Base-by-base conservation (phyloP, 2,888 invertebrate species). In the Brachyptera risi region DNA sequence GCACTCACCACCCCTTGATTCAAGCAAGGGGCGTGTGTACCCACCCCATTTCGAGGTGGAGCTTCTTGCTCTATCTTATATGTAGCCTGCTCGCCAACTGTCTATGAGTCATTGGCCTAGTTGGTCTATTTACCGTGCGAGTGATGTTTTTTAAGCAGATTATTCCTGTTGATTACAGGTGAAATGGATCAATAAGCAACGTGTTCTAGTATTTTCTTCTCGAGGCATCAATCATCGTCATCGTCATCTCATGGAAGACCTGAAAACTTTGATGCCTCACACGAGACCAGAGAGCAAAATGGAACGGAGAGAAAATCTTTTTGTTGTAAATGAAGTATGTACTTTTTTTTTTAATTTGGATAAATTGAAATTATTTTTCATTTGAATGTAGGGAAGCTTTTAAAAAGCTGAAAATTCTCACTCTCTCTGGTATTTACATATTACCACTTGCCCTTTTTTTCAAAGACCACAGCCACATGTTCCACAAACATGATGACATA, bases 221-320 rank as follows among this genome's bases (percentile, higher is more conserved):
- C 83, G 99, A 67, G 98, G 99, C 19, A 94, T 97, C 56, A 90
- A 88, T 68, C 89, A 90, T 71, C 82, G 95, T 50, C 92, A 96
- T 72, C 84, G 99, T 1, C 98, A 98, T 78, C 78, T 99, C 19
- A 96, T 99, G 96, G 90, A 90, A 67, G 96, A 99, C 73, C 77
- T 99, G 1, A 89, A 90, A 71, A 87, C 85, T 59, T 73, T 97
- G 17, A 90, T 98, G 90, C 96, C 97, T 0, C 97, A 98, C 74
- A 90, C 95, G 68, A 91, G 93, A 71, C 78, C 90, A 11, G 97
- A 97, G 73, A 85, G 91, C 1, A 97, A 97, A 80, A 93, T 96
- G 90, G 96, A 96, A 73, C 83, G 92, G 51, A 87, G 90, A 65
- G 95, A 95, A 76, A 88, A 90, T 59, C 77, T 96, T 3, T 84